phyloP scores from a whole-genome alignment of 2,797 vertebrate genomes.

The Eulemur rubriventer region DNA sequence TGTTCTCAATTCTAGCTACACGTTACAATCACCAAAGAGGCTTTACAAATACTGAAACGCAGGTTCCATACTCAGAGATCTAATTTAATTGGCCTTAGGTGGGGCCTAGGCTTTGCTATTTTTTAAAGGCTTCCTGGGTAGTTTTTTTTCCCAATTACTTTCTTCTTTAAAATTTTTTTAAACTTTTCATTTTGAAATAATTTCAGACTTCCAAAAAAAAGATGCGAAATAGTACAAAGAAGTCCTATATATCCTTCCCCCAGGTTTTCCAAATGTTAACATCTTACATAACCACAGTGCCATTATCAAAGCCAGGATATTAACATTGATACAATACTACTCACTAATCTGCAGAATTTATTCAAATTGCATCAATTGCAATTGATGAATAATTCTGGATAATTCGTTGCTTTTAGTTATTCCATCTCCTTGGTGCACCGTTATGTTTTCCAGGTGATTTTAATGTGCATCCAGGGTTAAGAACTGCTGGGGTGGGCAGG shows the following conservation, averaged over 20 bases:
- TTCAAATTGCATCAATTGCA: not conserved
- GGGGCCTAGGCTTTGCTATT: not conserved
- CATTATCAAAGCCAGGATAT: not conserved
- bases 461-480: not conserved
- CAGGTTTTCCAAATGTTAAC: not conserved
- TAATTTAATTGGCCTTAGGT: not conserved
- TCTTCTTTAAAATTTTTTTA: not conserved
- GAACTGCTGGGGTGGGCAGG: not conserved
- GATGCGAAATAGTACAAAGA: not conserved
- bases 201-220: slow-evolving; percentile 27
- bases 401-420: not conserved
- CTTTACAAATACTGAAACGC: not conserved
- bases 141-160: not conserved
- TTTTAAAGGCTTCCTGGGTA: slow-evolving; percentile 8
- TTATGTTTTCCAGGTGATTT: not conserved
- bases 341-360: not conserved
- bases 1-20: not conserved
- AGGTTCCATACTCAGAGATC: not conserved
- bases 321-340: not conserved
- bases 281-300: not conserved
- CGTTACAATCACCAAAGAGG: not conserved
- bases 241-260: not conserved
- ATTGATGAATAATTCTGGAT: not conserved
- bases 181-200: slow-evolving; percentile 34
- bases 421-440: not conserved